Base-by-base conservation (phyloP, 2,888 invertebrate genomes). In the Agrotis exclamationis region DNA sequence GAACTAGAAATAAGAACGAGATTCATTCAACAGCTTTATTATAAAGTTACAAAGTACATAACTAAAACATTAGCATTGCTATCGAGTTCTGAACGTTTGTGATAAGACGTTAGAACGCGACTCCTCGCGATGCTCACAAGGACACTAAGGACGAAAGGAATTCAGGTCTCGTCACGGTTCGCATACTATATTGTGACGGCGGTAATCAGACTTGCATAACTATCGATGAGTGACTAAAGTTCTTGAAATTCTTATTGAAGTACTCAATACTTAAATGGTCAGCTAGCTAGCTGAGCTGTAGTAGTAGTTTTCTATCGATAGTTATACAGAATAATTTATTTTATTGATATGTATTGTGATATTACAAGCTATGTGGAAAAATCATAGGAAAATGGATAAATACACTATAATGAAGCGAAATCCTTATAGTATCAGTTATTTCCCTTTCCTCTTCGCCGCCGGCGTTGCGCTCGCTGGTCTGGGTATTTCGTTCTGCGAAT, bases 261-360 rank as follows among this genome's bases (percentile, higher is more conserved):
- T 79, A 76, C 68, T 76, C 76, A 70, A 7, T 70, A 59, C 56
- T 72, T 51, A 6, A 68, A 60, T 78, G 74, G 64, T 68, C 68
- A 65, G 69, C 76, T 72, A 79, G 60, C 48, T 50, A 33, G 65
- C 72, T 72, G 67, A 39, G 39, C 68, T 69, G 76, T n/a, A 76
- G 60, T 69, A 59, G 69, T 76, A 77, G 76, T 74, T 64, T 76
- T 76, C 51, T 85, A 84, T 90, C 87, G 88, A 90, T 92, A 92
- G 89, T 88, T 90, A 91, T 88, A 89, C 90, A 89, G 86, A 79
- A 84, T 85, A 83, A 85, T 85, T 83, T 80, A 85, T 79, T 85
- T 80, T 87, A 91, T 89, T 95, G 95, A 95, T 94, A 95, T 95
- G 95, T 95, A 93, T 94, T 95, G 94, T 95, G 95, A 95, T 96